A percentile compares a stretch with the other conserved stretches of the same genome.
phyloP scores from a whole-genome alignment of 2,113 vertebrate species.

The Prionailurus bengalensis region DNA sequence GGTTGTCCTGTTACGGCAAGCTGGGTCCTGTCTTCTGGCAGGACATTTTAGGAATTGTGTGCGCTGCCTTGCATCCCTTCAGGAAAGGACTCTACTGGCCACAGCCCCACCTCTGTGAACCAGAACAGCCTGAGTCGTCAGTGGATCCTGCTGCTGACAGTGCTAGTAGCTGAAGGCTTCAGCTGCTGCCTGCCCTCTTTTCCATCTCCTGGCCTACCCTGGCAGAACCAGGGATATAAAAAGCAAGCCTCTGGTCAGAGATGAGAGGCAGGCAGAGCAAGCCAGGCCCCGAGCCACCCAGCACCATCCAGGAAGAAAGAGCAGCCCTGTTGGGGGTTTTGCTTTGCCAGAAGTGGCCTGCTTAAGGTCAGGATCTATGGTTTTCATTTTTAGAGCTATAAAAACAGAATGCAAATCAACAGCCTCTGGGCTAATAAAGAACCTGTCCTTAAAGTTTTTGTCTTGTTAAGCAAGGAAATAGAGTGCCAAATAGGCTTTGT shows the following conservation, averaged over 20 bases:
- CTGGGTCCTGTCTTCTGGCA: background rate
- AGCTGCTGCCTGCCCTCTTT: constrained; percentile 26
- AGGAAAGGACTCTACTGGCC: background rate
- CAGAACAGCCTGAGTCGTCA: background rate
- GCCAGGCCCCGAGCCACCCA: constrained; percentile 33
- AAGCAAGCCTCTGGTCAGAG: constrained; percentile 73
- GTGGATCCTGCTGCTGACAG: constrained; percentile 17
- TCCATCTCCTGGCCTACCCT: constrained; percentile 27
- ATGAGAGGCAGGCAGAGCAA: constrained; percentile 37
- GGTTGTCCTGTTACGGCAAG: constrained; percentile 22
- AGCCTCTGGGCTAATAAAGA: constrained; percentile 86
- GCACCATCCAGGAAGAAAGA: constrained; percentile 58
- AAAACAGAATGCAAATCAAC: constrained; percentile 88
- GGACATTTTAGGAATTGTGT: background rate
- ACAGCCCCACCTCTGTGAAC: constrained; percentile 10
- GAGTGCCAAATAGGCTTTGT: constrained; percentile 91
- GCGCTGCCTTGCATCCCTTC: background rate
- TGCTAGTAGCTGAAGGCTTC: constrained; percentile 23
- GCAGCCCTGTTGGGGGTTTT: constrained; percentile 66
- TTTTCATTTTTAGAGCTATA: constrained; percentile 86
- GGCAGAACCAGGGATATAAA: constrained; percentile 59
- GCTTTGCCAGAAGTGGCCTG: constrained; percentile 76
- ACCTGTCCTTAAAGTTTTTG: constrained; percentile 90
- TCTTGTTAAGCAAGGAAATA: constrained; percentile 91
- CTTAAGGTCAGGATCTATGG: constrained; percentile 86